Base-by-base conservation (phyloP, 2,888 invertebrate species). In the Metacarcinus magister region DNA sequence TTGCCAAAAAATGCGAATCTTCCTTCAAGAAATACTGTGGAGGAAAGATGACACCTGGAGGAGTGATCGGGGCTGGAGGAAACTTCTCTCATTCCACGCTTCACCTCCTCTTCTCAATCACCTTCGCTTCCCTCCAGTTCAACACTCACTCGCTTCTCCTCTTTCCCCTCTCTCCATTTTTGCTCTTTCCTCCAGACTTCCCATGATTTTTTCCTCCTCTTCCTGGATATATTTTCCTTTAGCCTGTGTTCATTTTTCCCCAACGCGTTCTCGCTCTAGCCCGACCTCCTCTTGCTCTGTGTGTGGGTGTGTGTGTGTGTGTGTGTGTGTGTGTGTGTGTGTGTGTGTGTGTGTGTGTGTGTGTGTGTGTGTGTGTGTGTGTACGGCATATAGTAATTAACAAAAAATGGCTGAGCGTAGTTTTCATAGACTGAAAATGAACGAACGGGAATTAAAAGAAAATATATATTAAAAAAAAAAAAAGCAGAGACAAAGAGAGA, bases 131-230 rank as follows among this genome's bases (percentile, higher is more conserved):
- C 54, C 54, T 54, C 54, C 54, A 54, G 54, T 54, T 54, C 54
- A 54, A 54, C 54, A 54, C 54, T 54, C 54, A 54, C 54, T 67
- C 67, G 54, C 67, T 67, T n/a, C 67, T 67, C 67, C 67, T 67
- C 67, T n/a, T 67, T 23, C 67, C n/a, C n/a, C 67, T 67, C 67
- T 67, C 67, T 19, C 67, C 67, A 67, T 67, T 67, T 67, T 67
- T 67, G 67, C 67, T 67, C 67, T 67, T 67, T 67, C 67, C 67
- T 67, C n/a, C 67, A 67, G 67, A 67, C 67, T 67, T 67, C 67
- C 67, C 67, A 5, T 23, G n/a, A 67, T 67, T 67, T 67, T 67
- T 67, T 67, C 67, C 67, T 67, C 67, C 67, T 23, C 23, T 67
- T 67, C 67, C 23, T 23, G 67, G 67, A 67, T 67, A 67, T 67